Base-by-base conservation (phyloP, 2,888 invertebrate species). In the Deilephila elpenor region DNA sequence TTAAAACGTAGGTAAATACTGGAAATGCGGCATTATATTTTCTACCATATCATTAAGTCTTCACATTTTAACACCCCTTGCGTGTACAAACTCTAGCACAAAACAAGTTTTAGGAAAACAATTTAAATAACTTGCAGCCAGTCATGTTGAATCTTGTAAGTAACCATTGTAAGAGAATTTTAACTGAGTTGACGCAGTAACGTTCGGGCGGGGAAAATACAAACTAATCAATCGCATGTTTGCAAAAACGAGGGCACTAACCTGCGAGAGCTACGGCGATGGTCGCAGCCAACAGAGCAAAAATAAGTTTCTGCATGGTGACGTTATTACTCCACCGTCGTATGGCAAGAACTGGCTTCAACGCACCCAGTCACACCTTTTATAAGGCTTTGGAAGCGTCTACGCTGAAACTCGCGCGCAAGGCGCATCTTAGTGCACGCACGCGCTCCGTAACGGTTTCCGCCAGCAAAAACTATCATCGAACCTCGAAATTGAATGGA, bases 221-320 rank as follows among this genome's bases (percentile, higher is more conserved):
- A 79, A 84, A 81, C 81, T 76, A 78, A 76, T 84, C 75, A 80
- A 70, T 77, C 78, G 77, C 77, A 75, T 80, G 80, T 80, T 83
- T 82, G 86, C 86, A 92, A 93, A 92, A 92, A 92, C 84, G 76
- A 80, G 84, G 91, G 89, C 93, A 94, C 94, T 94, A 92, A 94
- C 94, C 94, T 94, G 93, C 93, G 75, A 90, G 83, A 75, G 89
- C 91, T 82, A 91, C 88, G 80, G 91, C 87, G 83, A 90, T 83
- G 80, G 91, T 81, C 76, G 89, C 90, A 77, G 87, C 87, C 73
- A 94, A 85, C 78, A 93, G 79, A 82, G 93, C 81, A 75, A 94
- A 78, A 78, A 88, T 90, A 74, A 87, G 78, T 77, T 84, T 83
- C 78, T 91, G 87, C 94, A 94, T 94, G 80, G 82, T 85, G 80